Conservation (phyloP, 64 coral and sea anemone genomes). For the Stichodactyla mertensii region DNA sequence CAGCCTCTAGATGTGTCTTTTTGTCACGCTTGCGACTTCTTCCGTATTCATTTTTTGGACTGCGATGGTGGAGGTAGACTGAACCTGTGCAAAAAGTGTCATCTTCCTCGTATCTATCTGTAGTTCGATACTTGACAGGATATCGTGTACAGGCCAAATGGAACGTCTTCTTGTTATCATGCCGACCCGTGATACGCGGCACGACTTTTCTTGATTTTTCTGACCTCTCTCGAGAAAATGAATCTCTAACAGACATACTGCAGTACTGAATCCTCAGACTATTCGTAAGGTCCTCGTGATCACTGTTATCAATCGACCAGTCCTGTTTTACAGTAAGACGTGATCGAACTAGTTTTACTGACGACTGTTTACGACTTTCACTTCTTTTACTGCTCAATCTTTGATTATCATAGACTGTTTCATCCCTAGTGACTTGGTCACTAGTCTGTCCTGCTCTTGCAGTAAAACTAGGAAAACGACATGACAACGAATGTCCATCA, state of each 20-base stretch:
- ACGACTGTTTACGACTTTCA: not conserved
- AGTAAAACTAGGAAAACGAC: not conserved
- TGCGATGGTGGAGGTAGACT: not conserved
- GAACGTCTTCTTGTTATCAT: not conserved
- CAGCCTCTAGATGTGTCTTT: not conserved
- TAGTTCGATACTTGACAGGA: not conserved
- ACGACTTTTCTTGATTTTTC: not conserved
- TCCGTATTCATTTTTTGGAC: not conserved
- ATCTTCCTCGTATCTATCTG: not conserved
- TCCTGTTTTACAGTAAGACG: not conserved
- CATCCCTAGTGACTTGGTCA: not conserved
- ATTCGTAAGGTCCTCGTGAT: not conserved
- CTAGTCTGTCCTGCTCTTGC: not conserved
- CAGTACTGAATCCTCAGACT: not conserved
- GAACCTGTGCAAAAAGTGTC: conserved; percentile 5
- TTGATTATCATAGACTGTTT: not conserved
- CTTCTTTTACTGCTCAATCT: not conserved
- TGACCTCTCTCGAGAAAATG: not conserved
- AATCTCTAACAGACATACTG: not conserved
- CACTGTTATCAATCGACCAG: not conserved
- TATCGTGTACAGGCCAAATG: conserved; percentile 23
- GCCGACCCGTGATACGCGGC: not conserved
- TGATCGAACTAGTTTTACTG: not conserved
- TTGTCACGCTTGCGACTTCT: not conserved
- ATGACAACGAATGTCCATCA: not conserved